Evolutionary conservation across 1,140 invertebrate species (phyloP), one percentile per base, ranked within the genome.

Genomic region (Dreissena rostriformis): DNA sequence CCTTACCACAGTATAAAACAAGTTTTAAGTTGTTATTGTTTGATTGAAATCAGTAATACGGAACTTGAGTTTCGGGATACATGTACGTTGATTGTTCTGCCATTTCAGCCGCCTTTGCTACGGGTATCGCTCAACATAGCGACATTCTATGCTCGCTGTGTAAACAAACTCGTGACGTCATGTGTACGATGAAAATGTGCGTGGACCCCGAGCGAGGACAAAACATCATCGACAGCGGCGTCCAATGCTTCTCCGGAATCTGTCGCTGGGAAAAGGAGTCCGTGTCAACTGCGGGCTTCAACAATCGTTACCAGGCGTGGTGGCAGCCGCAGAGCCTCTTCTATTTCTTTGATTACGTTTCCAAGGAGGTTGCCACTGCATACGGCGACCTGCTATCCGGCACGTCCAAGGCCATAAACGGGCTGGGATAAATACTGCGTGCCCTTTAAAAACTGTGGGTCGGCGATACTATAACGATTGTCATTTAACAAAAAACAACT

Each of bases 101-200:
- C 57, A n/a, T 61, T 61, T 61, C 12, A 57, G 55, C 74, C 17
- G 80, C 80, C 5, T 82, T 82, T 68, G 80, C 80, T 6, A 74
- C 80, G 15, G 63, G 70, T 1, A 75, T 63, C 1, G 28, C 80
- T 12, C 22, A 74, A 49, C 80, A 82, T 22, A 57, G 80, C 24
- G 80, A 82, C 61, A 82, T 82, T 39, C 49, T 82, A 0, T 82
- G 80, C n/a, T 82, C 80, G 8, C 39, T 82, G 61, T 82, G 80
- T 66, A 74, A 82, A 75, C 80, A 74, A 10, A 75, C 80, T 0
- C 53, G 61, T 82, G 80, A 82, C 80, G 80, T 82, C 80, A 82
- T 82, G 80, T 82, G 80, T 75, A 82, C 80, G 8, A 82, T 82
- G 80, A 82, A 65, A 28, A 49, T 82, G 53, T 82, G 80, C 17